Base-by-base conservation (phyloP, 1,140 invertebrate genomes). In the Camponotus pennsylvanicus region DNA sequence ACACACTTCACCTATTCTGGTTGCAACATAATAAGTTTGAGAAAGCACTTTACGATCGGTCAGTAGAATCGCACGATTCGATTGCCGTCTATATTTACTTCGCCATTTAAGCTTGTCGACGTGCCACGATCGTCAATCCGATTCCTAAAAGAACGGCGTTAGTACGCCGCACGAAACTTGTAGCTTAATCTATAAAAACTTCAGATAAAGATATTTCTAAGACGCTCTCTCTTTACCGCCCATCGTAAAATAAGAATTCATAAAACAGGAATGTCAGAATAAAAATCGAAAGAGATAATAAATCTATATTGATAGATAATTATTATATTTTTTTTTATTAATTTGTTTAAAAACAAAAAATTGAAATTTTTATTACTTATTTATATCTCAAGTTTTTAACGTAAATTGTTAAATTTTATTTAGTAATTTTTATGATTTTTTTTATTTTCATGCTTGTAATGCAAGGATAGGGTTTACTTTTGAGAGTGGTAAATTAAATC, bases 31-130 rank as follows among this genome's bases (percentile, higher is more conserved):
- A 89, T 78, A 64, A 70, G 77, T 85, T 85, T 85, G 57, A 55
- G 57, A 32, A 76, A 88, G 32, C 66, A 83, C 45, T 90, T 90
- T 78, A 89, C 87, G 69, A 88, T 70, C 52, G 85, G 42, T 80
- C 85, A 67, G 49, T 52, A 67, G 66, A 86, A 88, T 89, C 76
- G 73, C 86, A 61, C 4, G 49, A 52, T 52, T 73, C 82, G 66
- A 67, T 57, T 42, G 40, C 52, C 18, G 73, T 52, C 86, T 84
- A 61, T 90, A 89, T 92, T 92, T 91, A 91, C 87, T 40, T 63
- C 66, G 18, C 71, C 78, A 89, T 61, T 89, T 88, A 86, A 67
- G 45, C 67, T 84, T 55, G 52, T 59, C 67, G 73, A 86, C 83
- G 83, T 86, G 67, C 75, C 59, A 78, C 15, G 88, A 40, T 83